Base-by-base conservation (phyloP, 2,113 vertebrate genomes). In the Typhlomys cinereus region DNA sequence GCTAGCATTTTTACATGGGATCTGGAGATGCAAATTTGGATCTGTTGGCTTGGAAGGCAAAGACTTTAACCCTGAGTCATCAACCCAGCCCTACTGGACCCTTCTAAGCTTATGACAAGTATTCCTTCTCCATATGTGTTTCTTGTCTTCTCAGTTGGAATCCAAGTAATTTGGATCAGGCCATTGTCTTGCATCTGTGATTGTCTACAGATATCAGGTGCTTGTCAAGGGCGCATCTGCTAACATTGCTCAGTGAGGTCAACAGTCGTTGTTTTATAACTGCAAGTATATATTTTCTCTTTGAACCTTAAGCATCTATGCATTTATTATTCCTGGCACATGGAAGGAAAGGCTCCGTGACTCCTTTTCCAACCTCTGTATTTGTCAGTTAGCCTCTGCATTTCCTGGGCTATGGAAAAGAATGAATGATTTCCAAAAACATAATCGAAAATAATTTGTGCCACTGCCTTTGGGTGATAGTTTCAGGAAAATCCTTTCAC, bases 131-230 rank as follows among this genome's bases (percentile, higher is more conserved):
- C 41, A 18, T 9, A 11, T 31, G 20, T 9, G 44, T 61, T 74
- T 85, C 25, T 50, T 61, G 25, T 81, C 44, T 89, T 39, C 29
- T 50, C 20, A 54, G 34, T 11, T 62, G 52, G 75, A 70, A 46
- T 7, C 10, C 8, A 74, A 18, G 44, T 6, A 11, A 5, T 25
- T 18, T 20, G 74, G 52, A 52, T 25, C 1, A 36, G 52, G 50
- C 7, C 1, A 2, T 6, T 52, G 7, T 25, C 44, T 84, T 7
- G 4, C 0, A 7, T 4, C 18, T n/a, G 48, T 70, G 59, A 2
- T 25, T 62, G 31, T 50, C 41, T 12, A 36, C 54, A 34, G 13
- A n/a, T 57, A 73, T 20, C 9, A 71, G 34, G 15, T 12, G 46
- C 8, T 71, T 71, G 48, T 17, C 15, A n/a, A 4, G 9, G 41